Percentiles rank a stretch among this genome's conserved stretches.
Conservation (phyloP, 30 jellyfish, hydroid and myxozoan genomes). For the Aurelia sp. region DNA sequence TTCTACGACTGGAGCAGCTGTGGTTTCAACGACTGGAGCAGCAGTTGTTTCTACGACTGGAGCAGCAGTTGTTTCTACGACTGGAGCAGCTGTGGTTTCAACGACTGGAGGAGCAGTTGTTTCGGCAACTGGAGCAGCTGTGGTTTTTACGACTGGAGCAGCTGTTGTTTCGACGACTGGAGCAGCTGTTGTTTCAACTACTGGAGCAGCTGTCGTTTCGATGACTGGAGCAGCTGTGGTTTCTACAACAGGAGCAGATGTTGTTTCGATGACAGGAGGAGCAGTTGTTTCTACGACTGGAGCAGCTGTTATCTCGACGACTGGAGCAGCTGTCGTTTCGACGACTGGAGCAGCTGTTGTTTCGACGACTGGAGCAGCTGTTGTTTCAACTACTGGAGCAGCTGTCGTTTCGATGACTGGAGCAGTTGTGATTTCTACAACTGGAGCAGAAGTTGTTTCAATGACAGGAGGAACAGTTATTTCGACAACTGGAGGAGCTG, state of each 20-base stretch:
- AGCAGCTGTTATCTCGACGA: constrained; percentile 15
- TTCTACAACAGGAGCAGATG: constrained; percentile 19
- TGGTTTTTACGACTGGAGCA: constrained; percentile 20
- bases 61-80: constrained; percentile 23
- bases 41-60: constrained; percentile 38
- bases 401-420: constrained; percentile 16
- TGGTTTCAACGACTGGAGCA: constrained; percentile 45
- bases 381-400: constrained; percentile 12
- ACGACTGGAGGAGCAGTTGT: constrained; percentile 21
- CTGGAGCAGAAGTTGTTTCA: constrained; percentile 34
- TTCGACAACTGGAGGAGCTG: background rate
- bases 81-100: constrained; percentile 47
- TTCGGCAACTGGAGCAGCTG: constrained; percentile 31
- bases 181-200: constrained; percentile 37
- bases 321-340: constrained; percentile 13
- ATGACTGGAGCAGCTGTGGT: constrained; percentile 18
- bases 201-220: constrained; percentile 50
- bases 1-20: constrained; percentile 27
- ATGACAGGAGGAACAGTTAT: constrained; percentile 30
- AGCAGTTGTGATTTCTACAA: constrained; percentile 18
- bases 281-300: constrained; percentile 13
- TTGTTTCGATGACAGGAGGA: constrained; percentile 25
- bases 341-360: constrained; percentile 37
- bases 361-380: constrained; percentile 24
- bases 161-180: constrained; percentile 7